A percentile compares a stretch with the other conserved stretches of the same genome.
phyloP scores from a whole-genome alignment of 1,140 invertebrate species.

The Thaumatotibia leucotreta region DNA sequence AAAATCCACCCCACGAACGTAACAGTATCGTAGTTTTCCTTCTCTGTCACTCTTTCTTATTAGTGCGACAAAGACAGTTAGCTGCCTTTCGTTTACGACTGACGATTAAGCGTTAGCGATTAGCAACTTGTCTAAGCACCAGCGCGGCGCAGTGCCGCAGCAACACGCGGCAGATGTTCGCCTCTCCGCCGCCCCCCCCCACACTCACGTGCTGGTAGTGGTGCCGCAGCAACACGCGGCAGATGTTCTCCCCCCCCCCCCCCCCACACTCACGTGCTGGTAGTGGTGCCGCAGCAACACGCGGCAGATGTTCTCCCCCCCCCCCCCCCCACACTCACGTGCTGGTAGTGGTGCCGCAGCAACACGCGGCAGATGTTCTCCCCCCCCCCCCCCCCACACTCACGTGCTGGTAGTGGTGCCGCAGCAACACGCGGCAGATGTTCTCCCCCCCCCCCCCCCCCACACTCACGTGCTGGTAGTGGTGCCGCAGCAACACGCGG shows the following conservation, averaged over 20 bases:
- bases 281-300: neutral
- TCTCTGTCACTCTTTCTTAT: too few relatives aligned
- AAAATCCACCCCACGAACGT: too few relatives aligned
- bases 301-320: neutral
- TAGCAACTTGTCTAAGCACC: too few relatives aligned
- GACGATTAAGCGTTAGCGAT: too few relatives aligned
- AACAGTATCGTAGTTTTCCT: too few relatives aligned
- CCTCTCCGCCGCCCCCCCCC: too few relatives aligned
- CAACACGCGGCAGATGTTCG: conserved; percentile 92
- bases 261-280: neutral
- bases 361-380: neutral
- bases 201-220: conserved; percentile 44
- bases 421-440: conserved; percentile 94
- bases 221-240: conserved; percentile 50
- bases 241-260: too few relatives aligned
- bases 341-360: neutral
- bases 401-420: conserved; percentile 97
- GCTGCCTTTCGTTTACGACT: too few relatives aligned
- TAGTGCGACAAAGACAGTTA: too few relatives aligned
- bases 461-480: too few relatives aligned
- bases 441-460: conserved; percentile 72
- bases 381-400: too few relatives aligned
- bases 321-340: conserved; percentile 77
- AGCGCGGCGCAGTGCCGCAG: conserved; percentile 95
- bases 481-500: conserved; percentile 87